Percentiles rank a stretch among this genome's conserved stretches.
phyloP scores from a whole-genome alignment of 2,888 invertebrate species.

The Synanthedon vespiformis region DNA sequence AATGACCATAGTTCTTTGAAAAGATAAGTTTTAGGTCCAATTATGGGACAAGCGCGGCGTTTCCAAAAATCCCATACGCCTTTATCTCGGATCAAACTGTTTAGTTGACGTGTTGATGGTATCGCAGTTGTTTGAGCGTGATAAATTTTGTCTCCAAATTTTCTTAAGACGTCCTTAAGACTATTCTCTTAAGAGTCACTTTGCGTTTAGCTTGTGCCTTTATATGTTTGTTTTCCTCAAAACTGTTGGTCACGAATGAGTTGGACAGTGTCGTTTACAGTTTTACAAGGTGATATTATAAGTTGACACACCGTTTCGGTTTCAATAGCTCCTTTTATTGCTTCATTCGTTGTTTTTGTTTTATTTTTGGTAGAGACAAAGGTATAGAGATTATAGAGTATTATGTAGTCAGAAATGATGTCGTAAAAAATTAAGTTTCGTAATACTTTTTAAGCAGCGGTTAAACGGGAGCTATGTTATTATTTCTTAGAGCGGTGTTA shows the following conservation, averaged over 20 bases:
- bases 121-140: conserved; percentile 35
- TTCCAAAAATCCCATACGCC: conserved; percentile 52
- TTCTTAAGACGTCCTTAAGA: too few relatives aligned
- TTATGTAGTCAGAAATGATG: not conserved
- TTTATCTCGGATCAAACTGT: conserved; percentile 53
- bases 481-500: too few relatives aligned
- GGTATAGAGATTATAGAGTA: not conserved
- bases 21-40: conserved; percentile 57
- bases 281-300: conserved; percentile 52
- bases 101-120: conserved; percentile 52
- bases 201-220: not conserved
- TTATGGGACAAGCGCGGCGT: conserved; percentile 53
- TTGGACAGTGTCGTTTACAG: conserved; percentile 40
- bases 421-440: not conserved
- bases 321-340: conserved; percentile 7
- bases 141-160: conserved; percentile 4
- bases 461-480: too few relatives aligned
- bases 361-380: not conserved
- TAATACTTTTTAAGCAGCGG: too few relatives aligned
- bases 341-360: not conserved
- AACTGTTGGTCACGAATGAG: conserved; percentile 53
- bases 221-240: conserved; percentile 19
- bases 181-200: too few relatives aligned
- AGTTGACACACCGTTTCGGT: conserved; percentile 46
- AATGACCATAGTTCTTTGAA: conserved; percentile 62